A percentile compares a stretch with the other conserved stretches of the same genome.
These are phyloP conservation scores for Acrobasis consociella DNA, from an alignment of 2,888 invertebrate genomes.

Conservation along the genomic window DNA sequence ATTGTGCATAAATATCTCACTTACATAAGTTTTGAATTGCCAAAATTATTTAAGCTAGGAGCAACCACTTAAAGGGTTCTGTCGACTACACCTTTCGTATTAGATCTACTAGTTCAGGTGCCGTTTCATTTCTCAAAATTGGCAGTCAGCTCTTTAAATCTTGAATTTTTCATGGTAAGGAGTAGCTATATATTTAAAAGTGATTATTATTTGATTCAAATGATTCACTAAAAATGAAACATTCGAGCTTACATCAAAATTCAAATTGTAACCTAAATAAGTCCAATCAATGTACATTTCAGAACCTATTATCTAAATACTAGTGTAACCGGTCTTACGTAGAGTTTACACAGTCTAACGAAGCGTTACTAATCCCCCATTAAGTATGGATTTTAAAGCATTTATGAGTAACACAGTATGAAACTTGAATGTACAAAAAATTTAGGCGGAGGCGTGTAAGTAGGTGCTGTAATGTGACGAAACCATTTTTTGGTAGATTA, in stretches of 20 bases:
- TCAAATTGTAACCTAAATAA: background rate
- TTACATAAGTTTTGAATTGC: too few relatives aligned
- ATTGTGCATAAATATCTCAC: too few relatives aligned
- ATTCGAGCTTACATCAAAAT: background rate
- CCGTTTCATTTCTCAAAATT: too few relatives aligned
- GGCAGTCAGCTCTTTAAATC: too few relatives aligned
- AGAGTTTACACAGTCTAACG: background rate
- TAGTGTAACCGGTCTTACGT: slow-evolving; percentile 10
- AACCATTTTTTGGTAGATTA: slow-evolving; percentile 4
- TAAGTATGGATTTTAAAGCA: slow-evolving; percentile 13
- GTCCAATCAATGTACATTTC: slow-evolving; percentile 5
- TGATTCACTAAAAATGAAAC: background rate
- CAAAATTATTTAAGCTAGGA: too few relatives aligned
- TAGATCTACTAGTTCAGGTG: too few relatives aligned
- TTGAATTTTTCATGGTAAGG: too few relatives aligned
- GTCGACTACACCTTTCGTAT: too few relatives aligned
- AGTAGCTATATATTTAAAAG: too few relatives aligned
- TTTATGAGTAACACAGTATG: slow-evolving; percentile 3
- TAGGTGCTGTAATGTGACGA: background rate
- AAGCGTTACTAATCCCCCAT: slow-evolving; percentile 17
- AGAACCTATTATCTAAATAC: slow-evolving; percentile 4
- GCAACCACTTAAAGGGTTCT: too few relatives aligned
- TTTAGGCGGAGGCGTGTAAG: background rate
- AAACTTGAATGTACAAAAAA: background rate
- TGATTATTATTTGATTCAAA: too few relatives aligned